These are phyloP conservation scores for Muscicapa striata DNA, from an alignment of 2,797 vertebrate species.

Conservation along the genomic window DNA sequence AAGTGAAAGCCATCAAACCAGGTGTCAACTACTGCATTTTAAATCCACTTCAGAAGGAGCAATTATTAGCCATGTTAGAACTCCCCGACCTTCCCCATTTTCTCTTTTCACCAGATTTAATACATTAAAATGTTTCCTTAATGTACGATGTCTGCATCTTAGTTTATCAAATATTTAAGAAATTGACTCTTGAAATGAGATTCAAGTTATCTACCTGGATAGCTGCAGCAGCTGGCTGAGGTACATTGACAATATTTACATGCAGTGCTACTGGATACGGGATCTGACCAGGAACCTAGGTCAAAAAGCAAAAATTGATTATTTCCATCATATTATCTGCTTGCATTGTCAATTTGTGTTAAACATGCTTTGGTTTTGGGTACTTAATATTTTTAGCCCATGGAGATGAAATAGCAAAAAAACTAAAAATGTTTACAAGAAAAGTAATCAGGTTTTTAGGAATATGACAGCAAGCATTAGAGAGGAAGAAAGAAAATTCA, in stretches of 20 bases:
- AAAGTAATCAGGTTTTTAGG: neutral
- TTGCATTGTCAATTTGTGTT: neutral
- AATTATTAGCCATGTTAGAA: neutral
- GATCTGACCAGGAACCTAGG: constrained; percentile 80
- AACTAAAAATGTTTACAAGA: neutral
- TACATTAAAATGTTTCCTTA: constrained; percentile 1
- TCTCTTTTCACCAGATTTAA: neutral
- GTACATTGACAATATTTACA: constrained; percentile 94
- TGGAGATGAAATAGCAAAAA: neutral
- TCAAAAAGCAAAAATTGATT: constrained; percentile 57
- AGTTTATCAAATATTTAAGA: constrained; percentile 1
- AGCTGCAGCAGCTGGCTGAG: constrained; percentile 93
- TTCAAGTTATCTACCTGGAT: constrained; percentile 87
- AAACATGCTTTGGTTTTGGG: neutral
- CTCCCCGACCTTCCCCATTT: constrained; percentile 33
- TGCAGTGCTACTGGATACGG: constrained; percentile 91
- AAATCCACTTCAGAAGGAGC: constrained; percentile 15
- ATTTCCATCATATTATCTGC: neutral
- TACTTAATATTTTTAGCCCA: neutral
- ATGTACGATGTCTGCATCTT: neutral
- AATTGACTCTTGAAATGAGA: constrained; percentile 41
- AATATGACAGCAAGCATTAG: neutral
- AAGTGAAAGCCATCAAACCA: constrained; percentile 23
- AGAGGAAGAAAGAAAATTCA: neutral
- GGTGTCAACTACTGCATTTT: constrained; percentile 17